Percentiles rank a stretch among this genome's conserved stretches.
These are phyloP conservation scores for Brachypalpus laphriformis DNA, from an alignment of 2,888 invertebrate genomes.

Conservation along the genomic window DNA sequence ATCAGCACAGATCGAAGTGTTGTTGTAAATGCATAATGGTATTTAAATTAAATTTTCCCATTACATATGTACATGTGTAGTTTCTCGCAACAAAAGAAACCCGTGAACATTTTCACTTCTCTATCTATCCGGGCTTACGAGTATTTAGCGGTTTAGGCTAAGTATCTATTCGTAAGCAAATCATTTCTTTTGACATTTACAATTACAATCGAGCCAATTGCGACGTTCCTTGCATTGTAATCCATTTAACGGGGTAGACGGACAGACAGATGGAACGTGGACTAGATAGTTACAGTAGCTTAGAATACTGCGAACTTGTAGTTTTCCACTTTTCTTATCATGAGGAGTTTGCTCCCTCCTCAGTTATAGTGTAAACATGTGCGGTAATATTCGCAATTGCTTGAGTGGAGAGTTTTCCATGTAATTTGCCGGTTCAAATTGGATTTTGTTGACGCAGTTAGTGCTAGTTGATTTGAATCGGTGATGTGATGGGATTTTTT, in stretches of 20 bases:
- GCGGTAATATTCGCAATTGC: constrained; percentile 1
- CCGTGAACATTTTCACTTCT: neutral
- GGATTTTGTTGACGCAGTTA: constrained; percentile 38
- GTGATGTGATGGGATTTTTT: constrained; percentile 10
- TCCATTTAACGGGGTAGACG: constrained; percentile 6
- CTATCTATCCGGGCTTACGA: neutral
- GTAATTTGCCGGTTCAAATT: constrained; percentile 36
- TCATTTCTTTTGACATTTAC: constrained; percentile 21
- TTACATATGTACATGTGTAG: no score
- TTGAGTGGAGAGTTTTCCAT: neutral
- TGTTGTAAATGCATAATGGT: constrained; percentile 1
- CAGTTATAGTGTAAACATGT: constrained; percentile 19
- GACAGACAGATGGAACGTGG: neutral
- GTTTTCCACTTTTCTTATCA: constrained; percentile 61
- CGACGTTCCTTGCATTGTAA: constrained; percentile 13
- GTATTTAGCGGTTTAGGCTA: constrained; percentile 3
- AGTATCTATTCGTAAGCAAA: neutral
- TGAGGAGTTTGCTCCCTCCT: neutral
- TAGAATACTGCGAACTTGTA: constrained; percentile 49
- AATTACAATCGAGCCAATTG: constrained; percentile 1
- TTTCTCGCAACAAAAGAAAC: constrained; percentile 8
- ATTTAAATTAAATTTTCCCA: constrained; percentile 16
- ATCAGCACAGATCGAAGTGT: neutral
- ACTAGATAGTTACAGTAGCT: neutral
- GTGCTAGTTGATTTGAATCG: neutral